A percentile compares a stretch with the other conserved stretches of the same genome.
Conservation (phyloP, 2,888 invertebrate genomes). For the Bellardia pandia region DNA sequence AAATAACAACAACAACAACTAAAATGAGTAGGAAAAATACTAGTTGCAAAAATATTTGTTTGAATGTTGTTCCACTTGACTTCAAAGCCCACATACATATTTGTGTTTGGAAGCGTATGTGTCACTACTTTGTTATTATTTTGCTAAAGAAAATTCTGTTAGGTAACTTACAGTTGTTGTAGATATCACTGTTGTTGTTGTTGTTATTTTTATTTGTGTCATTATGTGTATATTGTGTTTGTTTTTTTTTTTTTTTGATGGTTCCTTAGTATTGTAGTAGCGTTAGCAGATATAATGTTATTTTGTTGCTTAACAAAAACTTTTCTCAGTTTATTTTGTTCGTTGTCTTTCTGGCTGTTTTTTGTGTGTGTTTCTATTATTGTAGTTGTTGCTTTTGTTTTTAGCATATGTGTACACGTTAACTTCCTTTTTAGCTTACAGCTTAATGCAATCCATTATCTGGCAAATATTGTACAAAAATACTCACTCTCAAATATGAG, state of each 20-base stretch:
- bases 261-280: neutral
- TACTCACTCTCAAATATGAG: neutral
- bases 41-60: conserved; percentile 24
- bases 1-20: neutral
- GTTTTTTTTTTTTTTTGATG: conserved; percentile 1
- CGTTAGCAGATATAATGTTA: neutral
- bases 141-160: conserved; percentile 43
- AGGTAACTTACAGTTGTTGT: conserved; percentile 34
- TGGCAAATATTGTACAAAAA: conserved; percentile 35
- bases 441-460: conserved; percentile 69
- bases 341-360: neutral
- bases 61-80: conserved; percentile 62
- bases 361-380: conserved; percentile 10
- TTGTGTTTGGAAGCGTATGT: conserved; percentile 41
- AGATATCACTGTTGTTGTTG: conserved; percentile 19
- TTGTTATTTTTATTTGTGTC: conserved; percentile 18
- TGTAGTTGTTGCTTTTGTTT: conserved; percentile 16
- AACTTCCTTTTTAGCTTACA: conserved; percentile 63
- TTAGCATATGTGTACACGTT: conserved; percentile 55
- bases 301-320: conserved; percentile 18
- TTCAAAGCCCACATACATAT: conserved; percentile 60
- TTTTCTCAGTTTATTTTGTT: conserved; percentile 16
- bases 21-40: neutral
- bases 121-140: conserved; percentile 62
- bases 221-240: neutral